Evolutionary conservation across 1,140 invertebrate species (phyloP), one percentile per base, ranked within the genome.

Genomic region (Drosophila pseudoananassae): DNA sequence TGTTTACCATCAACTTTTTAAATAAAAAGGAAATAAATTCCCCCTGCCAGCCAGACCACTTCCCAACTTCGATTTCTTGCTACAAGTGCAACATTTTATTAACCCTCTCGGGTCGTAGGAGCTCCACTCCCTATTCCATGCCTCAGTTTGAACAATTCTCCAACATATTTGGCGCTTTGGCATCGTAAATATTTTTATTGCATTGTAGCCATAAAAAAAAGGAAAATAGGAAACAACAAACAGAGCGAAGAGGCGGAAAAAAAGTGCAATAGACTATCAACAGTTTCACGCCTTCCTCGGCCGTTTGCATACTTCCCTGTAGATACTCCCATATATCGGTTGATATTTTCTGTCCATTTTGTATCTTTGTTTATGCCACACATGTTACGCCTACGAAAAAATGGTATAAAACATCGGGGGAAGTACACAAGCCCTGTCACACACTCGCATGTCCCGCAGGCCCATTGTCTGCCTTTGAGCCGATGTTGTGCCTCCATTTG

Each of bases 161-260:
- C 27, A 31, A 54, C 49, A 76, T 68, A 76, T 76, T 76, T 76
- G 73, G 73, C 72, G 71, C 73, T 76, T 59, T 55, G 73, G 72
- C 49, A 36, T 76, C 72, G 72, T 76, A 76, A 76, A 76, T 75
- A 76, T 76, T 76, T 76, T 76, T 76, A 76, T 76, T 66, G 73
- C 61, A 55, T 20, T 20, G 20, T 15, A 10, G 61, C 55, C 23
- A 76, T 76, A 76, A 76, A 76, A 65, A 51, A 53, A 65, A 64
- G 29, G 74, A 4, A 43, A 17, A 74, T 51, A 74, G 10, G 10
- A 64, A 27, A 29, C 49, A 73, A 36, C 20, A 20, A 36, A 71
- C 38, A 51, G 46, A 36, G 59, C 15, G 40, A 54, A 9, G 9
- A 60, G 57, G n/a, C 61, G 56, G 9, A 9, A 10, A 33, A 73